Evolutionary conservation across 2,113 vertebrate genomes (phyloP).

Genomic region (Semnornis frantzii): DNA sequence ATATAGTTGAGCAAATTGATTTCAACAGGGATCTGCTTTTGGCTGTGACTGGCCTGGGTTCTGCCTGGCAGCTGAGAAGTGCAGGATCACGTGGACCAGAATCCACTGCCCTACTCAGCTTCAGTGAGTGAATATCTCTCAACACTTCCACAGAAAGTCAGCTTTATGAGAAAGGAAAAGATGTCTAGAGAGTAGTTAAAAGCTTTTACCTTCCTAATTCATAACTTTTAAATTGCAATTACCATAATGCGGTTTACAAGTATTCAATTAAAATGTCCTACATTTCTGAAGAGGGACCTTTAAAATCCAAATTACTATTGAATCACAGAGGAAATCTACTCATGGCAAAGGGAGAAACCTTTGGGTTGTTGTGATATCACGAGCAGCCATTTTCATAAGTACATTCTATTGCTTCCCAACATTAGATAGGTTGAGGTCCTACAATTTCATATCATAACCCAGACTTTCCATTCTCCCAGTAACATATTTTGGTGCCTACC

Average conservation of each 20-base stretch:
- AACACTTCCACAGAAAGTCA: neutral
- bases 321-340: neutral
- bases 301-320: slow-evolving; percentile 5
- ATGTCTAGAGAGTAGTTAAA: slow-evolving; percentile 9
- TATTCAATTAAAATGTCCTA: slow-evolving; percentile 23
- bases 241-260: slow-evolving; percentile 14
- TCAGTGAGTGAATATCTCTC: neutral
- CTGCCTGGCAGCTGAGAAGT: neutral
- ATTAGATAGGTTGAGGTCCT: neutral
- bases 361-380: neutral
- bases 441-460: neutral
- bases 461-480: neutral
- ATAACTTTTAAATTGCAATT: slow-evolving; percentile 39
- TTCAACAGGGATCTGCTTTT: neutral
- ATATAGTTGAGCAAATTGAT: neutral
- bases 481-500: neutral
- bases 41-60: neutral
- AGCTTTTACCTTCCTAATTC: slow-evolving; percentile 47
- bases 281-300: neutral
- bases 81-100: neutral
- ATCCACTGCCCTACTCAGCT: neutral
- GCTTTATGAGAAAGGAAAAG: neutral
- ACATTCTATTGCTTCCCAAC: neutral
- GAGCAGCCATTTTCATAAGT: neutral
- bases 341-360: neutral